Conservation (phyloP, 2,888 invertebrate species). For the Aphidius colemani region DNA sequence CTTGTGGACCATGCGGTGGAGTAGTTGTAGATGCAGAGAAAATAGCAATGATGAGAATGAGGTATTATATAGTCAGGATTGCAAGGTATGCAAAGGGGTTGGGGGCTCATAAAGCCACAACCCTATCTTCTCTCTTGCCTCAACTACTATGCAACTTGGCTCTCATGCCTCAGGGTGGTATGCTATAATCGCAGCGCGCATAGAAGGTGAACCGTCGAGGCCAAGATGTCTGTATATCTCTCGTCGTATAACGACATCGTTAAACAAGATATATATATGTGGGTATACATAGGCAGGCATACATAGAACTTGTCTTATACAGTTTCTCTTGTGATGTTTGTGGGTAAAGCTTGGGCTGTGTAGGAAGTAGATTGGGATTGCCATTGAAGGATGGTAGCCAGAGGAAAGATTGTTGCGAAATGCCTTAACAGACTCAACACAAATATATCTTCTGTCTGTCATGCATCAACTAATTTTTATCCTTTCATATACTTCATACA, state of each 20-base stretch:
- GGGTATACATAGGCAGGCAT: too few species aligned
- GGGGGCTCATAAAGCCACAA: conserved; percentile 54
- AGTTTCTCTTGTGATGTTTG: too few species aligned
- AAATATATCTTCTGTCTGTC: too few species aligned
- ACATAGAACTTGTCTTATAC: conserved; percentile 1
- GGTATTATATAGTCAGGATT: conserved; percentile 22
- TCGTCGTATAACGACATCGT: conserved; percentile 56
- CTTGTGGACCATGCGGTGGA: too few species aligned
- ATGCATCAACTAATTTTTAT: too few species aligned
- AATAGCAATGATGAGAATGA: too few species aligned
- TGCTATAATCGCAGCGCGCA: conserved; percentile 49
- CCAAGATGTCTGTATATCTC: conserved; percentile 54
- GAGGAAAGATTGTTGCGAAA: not conserved
- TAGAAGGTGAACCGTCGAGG: conserved; percentile 46
- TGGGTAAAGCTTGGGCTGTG: conserved; percentile 25
- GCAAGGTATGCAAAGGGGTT: conserved; percentile 45
- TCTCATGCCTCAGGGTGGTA: conserved; percentile 48
- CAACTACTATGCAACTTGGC: conserved; percentile 1
- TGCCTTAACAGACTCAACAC: conserved; percentile 30
- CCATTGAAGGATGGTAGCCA: too few species aligned
- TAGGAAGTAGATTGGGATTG: conserved; percentile 20
- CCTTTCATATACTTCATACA: too few species aligned
- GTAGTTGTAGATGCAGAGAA: too few species aligned
- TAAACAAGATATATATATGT: conserved; percentile 44
- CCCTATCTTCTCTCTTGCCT: conserved; percentile 28